Percentiles rank a stretch among this genome's conserved stretches.
Conservation (phyloP, 2,113 vertebrate genomes). For the Paracanthobrama guichenoti region DNA sequence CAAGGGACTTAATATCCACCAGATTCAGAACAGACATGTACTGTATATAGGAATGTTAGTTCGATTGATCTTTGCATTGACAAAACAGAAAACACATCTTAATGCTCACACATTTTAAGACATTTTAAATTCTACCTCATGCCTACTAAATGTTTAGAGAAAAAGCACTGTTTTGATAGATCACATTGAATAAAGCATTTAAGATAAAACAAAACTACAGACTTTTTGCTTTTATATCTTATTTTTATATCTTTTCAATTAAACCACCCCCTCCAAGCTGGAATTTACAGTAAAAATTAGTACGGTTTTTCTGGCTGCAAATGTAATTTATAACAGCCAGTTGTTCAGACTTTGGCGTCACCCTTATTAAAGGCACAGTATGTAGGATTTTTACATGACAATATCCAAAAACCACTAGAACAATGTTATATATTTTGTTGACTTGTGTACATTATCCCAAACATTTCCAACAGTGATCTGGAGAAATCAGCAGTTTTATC, state of each 20-base stretch:
- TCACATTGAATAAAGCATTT: background rate
- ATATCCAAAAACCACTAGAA: no score
- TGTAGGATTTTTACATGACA: no score
- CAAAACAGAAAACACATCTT: background rate
- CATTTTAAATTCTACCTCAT: conserved; percentile 32
- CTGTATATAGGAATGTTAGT: background rate
- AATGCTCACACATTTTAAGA: conserved; percentile 11
- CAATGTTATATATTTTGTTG: no score
- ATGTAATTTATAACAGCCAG: background rate
- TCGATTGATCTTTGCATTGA: background rate
- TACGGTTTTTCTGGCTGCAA: background rate
- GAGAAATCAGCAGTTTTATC: no score
- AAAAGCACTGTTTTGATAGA: background rate
- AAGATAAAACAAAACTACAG: background rate
- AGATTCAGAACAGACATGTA: background rate
- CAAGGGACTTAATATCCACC: background rate
- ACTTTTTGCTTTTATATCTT: background rate
- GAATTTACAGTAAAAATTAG: background rate
- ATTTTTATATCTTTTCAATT: no score
- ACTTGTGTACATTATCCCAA: no score
- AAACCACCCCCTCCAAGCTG: no score
- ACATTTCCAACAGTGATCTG: no score
- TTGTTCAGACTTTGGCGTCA: background rate
- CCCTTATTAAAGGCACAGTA: background rate
- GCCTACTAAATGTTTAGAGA: conserved; percentile 5